A percentile compares a stretch with the other conserved stretches of the same genome.
Conservation (phyloP, 2,113 vertebrate species). For the Todiramphus saurophagus region DNA sequence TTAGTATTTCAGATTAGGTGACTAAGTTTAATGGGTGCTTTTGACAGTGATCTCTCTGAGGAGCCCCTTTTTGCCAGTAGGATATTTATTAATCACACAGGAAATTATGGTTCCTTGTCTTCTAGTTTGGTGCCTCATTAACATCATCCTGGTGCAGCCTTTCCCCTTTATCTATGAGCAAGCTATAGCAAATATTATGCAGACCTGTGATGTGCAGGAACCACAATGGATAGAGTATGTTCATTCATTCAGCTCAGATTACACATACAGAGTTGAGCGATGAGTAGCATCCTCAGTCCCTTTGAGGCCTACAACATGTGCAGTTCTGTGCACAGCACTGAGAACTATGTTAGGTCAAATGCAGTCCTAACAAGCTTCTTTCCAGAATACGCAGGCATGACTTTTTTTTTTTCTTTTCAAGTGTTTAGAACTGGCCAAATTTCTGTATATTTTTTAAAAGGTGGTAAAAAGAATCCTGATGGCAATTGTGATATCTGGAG, state of each 20-base stretch:
- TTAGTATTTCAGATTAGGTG: not conserved
- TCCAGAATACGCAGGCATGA: not conserved
- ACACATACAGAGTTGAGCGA: accelerated
- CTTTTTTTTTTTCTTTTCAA: not conserved
- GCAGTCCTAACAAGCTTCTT: not conserved
- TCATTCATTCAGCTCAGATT: not conserved
- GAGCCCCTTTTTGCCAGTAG: not conserved
- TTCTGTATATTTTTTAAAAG: not conserved
- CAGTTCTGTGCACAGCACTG: not conserved
- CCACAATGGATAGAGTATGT: not conserved
- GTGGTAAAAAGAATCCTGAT: not conserved
- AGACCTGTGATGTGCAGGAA: not conserved
- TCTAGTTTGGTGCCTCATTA: not conserved
- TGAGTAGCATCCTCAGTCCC: not conserved
- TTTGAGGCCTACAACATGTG: not conserved
- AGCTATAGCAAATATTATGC: not conserved
- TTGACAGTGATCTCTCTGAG: not conserved
- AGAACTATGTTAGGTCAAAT: not conserved
- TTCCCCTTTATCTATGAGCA: not conserved
- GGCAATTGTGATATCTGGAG: not conserved
- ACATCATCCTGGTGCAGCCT: not conserved
- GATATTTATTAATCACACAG: not conserved
- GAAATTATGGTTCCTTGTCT: not conserved
- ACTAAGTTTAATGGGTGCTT: not conserved
- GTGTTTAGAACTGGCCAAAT: not conserved